Conservation (phyloP, 2,113 vertebrate species). For the Prunella fulvescens region DNA sequence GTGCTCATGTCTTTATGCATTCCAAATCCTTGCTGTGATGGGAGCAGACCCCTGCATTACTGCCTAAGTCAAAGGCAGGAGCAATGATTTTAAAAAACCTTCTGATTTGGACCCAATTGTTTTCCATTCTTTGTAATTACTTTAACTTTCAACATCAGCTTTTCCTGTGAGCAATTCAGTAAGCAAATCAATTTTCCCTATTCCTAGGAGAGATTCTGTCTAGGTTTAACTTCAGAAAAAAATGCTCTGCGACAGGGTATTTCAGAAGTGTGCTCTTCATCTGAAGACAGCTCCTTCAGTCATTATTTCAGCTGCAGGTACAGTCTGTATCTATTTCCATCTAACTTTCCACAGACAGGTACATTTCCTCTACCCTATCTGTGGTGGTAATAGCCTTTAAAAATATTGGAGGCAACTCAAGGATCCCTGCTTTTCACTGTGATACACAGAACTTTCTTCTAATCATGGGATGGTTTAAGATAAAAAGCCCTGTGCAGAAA, state of each 20-base stretch:
- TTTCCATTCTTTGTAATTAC: slow-evolving; percentile 40
- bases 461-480: background rate
- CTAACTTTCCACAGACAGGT: background rate
- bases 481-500: background rate
- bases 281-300: slow-evolving; percentile 20
- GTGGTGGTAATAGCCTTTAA: background rate
- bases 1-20: background rate
- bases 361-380: background rate
- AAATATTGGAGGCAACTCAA: background rate
- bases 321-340: background rate
- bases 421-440: background rate
- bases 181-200: slow-evolving; percentile 60
- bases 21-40: background rate
- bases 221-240: slow-evolving; percentile 33
- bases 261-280: slow-evolving; percentile 13
- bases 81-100: background rate
- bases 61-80: slow-evolving; percentile 1
- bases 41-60: background rate
- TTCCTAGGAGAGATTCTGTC: slow-evolving; percentile 50
- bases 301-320: background rate
- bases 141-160: slow-evolving; percentile 51
- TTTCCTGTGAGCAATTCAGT: slow-evolving; percentile 48
- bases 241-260: background rate
- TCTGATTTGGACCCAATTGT: background rate
- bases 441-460: background rate